A percentile compares a stretch with the other conserved stretches of the same genome.
These are phyloP conservation scores for Dynastes hyllus DNA, from an alignment of 2,888 invertebrate genomes.

Conservation along the genomic window DNA sequence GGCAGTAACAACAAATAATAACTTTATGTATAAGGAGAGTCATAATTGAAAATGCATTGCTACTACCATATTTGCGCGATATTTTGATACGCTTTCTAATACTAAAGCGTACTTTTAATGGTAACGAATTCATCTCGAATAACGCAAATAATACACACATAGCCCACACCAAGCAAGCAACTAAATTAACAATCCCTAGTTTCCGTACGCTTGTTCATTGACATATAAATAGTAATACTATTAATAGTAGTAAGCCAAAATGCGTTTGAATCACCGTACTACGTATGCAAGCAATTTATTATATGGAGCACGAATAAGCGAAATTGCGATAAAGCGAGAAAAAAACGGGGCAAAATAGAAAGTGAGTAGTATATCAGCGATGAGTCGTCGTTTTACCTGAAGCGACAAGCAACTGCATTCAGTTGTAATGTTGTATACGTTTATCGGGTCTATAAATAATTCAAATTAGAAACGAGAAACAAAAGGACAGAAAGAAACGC, in stretches of 20 bases:
- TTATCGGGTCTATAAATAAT: background rate
- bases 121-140: slow-evolving; percentile 1
- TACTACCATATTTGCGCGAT: background rate
- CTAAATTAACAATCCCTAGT: background rate
- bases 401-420: background rate
- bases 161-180: background rate
- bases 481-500: background rate
- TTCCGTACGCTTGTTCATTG: background rate
- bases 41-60: slow-evolving; percentile 2
- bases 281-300: background rate
- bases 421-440: background rate
- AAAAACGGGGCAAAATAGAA: slow-evolving; percentile 1
- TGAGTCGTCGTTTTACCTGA: background rate
- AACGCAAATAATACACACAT: background rate
- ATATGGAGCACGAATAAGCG: slow-evolving; percentile 17
- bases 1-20: no score
- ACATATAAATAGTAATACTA: slow-evolving; percentile 9
- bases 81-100: slow-evolving; percentile 33
- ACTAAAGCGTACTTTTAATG: slow-evolving; percentile 16
- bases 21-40: background rate
- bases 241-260: slow-evolving; percentile 20
- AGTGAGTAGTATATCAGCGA: background rate
- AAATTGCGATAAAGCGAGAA: slow-evolving; percentile 2
- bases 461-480: background rate
- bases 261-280: background rate